Base-by-base conservation (phyloP, 2,888 invertebrate genomes). In the Limnephilus rhombicus region DNA sequence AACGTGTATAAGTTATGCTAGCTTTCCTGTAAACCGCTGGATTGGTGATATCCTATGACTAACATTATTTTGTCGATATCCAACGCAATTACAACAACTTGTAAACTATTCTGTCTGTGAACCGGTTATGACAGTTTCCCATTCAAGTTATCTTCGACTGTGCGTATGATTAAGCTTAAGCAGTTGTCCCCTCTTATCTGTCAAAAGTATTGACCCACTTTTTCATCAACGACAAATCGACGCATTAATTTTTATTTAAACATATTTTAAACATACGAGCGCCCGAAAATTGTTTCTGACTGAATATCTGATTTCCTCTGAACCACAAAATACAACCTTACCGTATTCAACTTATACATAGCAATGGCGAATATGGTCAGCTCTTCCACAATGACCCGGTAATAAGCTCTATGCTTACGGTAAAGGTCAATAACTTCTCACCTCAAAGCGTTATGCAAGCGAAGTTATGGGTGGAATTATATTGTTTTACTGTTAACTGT, bases 401-500 rank as follows among this genome's bases (percentile, higher is more conserved):
- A 24, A 34, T 37, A 34, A 53, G 88, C 18, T 29, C 1, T 31
- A 7, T 31, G 34, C 15, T 68, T 88, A 68, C 88, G 18, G 34
- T 68, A 31, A 37, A 81, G 89, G 90, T 90, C 90, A 53, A 90
- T 83, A 82, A 83, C 83, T 90, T 83, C 34, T 90, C 83, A 45
- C 83, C 89, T 89, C 80, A 18, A n/a, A 45, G 68, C 34, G 53
- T 90, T 89, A 81, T 49, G 83, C 90, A 90, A 49, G 83, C 49
- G 24, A 83, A 53, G 83, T 82, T 18, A 31, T 82, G 53, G 49
- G 18, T 29, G 34, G 31, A 83, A 31, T 41, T 31, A 34, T 83
- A 90, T 90, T 90, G 90, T 90, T 90, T 90, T 83, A 82, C 90
- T 83, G 90, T 53, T 90, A 90, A 83, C 90, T 53, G 87, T 68